These are phyloP conservation scores for Drosophila affinis DNA, from an alignment of 2,888 invertebrate species.

Conservation along the genomic window DNA sequence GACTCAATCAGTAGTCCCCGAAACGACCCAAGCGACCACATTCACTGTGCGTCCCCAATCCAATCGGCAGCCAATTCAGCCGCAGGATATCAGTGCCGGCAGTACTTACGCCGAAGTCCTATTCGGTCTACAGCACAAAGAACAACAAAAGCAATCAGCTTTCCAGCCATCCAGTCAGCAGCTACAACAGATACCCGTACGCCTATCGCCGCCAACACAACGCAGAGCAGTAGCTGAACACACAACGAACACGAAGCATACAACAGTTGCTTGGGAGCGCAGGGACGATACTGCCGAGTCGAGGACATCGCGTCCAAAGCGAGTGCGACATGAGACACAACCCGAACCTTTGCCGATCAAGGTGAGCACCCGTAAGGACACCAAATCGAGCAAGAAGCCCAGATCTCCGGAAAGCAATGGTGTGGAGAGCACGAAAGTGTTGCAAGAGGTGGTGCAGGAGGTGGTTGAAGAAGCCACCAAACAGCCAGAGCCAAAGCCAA, in stretches of 20 bases:
- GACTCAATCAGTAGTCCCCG: slow-evolving; percentile 21
- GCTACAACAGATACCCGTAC: slow-evolving; percentile 68
- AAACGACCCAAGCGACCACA: slow-evolving; percentile 8
- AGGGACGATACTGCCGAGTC: slow-evolving; percentile 62
- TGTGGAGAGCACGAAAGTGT: slow-evolving; percentile 43
- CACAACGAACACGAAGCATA: slow-evolving; percentile 76
- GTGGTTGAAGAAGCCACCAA: slow-evolving; percentile 44
- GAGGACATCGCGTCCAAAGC: slow-evolving; percentile 49
- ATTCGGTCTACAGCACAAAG: slow-evolving; percentile 77
- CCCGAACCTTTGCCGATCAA: slow-evolving; percentile 68
- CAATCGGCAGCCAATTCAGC: slow-evolving; percentile 38
- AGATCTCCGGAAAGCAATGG: slow-evolving; percentile 61
- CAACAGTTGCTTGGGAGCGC: slow-evolving; percentile 63
- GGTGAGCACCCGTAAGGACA: slow-evolving; percentile 61
- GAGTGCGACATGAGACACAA: slow-evolving; percentile 63
- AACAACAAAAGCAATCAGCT: slow-evolving; percentile 68
- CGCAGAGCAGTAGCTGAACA: slow-evolving; percentile 54
- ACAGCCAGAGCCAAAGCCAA: slow-evolving; percentile 61
- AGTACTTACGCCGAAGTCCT: slow-evolving; percentile 82
- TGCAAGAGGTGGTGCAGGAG: background rate
- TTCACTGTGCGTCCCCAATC: slow-evolving; percentile 51
- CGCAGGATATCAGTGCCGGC: slow-evolving; percentile 61
- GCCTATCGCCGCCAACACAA: slow-evolving; percentile 58
- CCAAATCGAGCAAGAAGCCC: slow-evolving; percentile 45
- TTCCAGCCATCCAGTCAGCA: slow-evolving; percentile 86